These are phyloP conservation scores for Penaeus monodon DNA, from an alignment of 2,888 invertebrate species.

Conservation along the genomic window DNA sequence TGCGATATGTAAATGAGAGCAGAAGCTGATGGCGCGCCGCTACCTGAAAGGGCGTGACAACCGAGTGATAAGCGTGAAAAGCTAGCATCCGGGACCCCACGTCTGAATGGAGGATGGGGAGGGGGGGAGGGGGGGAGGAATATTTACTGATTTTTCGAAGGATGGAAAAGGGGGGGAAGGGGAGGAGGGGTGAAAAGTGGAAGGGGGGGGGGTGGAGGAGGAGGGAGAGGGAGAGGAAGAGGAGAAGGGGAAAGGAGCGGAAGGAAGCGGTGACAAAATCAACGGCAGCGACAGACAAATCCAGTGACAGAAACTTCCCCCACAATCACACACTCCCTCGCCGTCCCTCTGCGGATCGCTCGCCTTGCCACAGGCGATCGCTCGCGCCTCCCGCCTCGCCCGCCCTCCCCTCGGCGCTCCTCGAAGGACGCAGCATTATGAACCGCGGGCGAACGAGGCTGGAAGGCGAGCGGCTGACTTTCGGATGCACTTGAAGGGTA, in stretches of 20 bases:
- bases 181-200: too few species aligned
- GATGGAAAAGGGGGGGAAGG: not conserved
- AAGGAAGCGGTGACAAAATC: slow-evolving; percentile 31
- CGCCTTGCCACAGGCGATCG: not conserved
- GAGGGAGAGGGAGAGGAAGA: too few species aligned
- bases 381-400: not conserved
- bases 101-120: too few species aligned
- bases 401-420: not conserved
- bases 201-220: too few species aligned
- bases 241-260: not conserved
- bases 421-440: not conserved
- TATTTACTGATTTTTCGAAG: slow-evolving; percentile 9
- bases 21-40: too few species aligned
- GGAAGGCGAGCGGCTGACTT: slow-evolving; percentile 33
- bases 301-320: slow-evolving; percentile 34
- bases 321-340: not conserved
- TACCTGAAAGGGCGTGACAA: too few species aligned
- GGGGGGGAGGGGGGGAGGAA: not conserved
- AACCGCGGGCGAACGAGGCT: slow-evolving; percentile 16
- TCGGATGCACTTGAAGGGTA: slow-evolving; percentile 52
- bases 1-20: too few species aligned
- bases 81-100: too few species aligned
- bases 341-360: not conserved
- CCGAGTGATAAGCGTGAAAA: too few species aligned
- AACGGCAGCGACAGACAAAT: slow-evolving; percentile 29